phyloP scores from a whole-genome alignment of 2,797 vertebrate species.

The Microcaecilia unicolor region DNA sequence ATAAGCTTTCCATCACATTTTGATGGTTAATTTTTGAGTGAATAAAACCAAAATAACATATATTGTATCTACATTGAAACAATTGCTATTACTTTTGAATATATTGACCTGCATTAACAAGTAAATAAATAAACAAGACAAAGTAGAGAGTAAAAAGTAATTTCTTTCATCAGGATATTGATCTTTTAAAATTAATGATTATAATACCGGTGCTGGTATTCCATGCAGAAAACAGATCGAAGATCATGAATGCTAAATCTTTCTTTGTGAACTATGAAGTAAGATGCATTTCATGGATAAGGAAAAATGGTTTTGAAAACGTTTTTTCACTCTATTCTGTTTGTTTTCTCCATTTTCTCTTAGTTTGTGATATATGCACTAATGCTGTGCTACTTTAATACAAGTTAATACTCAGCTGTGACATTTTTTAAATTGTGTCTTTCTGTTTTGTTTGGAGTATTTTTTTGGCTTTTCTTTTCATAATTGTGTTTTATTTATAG shows the following conservation, averaged over 20 bases:
- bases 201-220: not conserved
- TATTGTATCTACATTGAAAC: not conserved
- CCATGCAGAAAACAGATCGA: not conserved
- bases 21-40: not conserved
- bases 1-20: not conserved
- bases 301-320: not conserved
- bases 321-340: not conserved
- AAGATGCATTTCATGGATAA: slow-evolving; percentile 7
- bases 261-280: slow-evolving; percentile 16
- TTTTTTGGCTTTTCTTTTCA: too few species aligned
- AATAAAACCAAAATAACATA: not conserved
- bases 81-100: not conserved
- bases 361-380: too few species aligned
- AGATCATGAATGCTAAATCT: slow-evolving; percentile 13
- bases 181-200: slow-evolving; percentile 14
- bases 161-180: slow-evolving; percentile 1
- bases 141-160: not conserved
- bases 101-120: slow-evolving; percentile 1
- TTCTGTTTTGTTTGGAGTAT: too few species aligned
- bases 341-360: not conserved
- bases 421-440: too few species aligned
- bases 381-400: too few species aligned
- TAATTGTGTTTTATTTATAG: too few species aligned
- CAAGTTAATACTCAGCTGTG: too few species aligned
- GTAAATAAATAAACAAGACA: not conserved